Evolutionary conservation across 1,140 invertebrate species (phyloP).

Genomic region (Drosophila cardini): DNA sequence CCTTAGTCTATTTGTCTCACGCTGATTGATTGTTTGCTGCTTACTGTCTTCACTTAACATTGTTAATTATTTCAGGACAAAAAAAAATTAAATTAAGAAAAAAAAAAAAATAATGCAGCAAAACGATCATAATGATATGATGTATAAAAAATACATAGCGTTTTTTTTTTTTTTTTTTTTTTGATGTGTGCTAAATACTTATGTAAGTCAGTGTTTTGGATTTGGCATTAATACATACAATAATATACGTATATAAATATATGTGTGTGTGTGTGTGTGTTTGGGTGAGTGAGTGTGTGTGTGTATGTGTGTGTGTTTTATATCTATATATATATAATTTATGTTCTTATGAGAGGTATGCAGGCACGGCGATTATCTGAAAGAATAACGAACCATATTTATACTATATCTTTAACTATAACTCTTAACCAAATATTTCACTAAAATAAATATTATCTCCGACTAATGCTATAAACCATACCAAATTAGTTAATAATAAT

Average conservation of each 20-base stretch:
- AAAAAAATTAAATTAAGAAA: slow-evolving; percentile 25
- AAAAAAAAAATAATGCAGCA: slow-evolving; percentile 28
- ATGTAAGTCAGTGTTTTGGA: slow-evolving; percentile 65
- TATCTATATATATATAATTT: slow-evolving; percentile 18
- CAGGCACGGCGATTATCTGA: slow-evolving; percentile 79
- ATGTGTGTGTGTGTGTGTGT: slow-evolving; percentile 20
- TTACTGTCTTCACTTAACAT: slow-evolving; percentile 1
- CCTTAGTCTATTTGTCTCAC: slow-evolving; percentile 54
- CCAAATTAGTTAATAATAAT: neutral
- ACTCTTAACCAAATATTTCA: slow-evolving; percentile 27
- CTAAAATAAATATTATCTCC: neutral
- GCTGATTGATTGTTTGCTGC: slow-evolving; percentile 34
- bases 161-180: slow-evolving; percentile 28
- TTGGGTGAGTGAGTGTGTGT: slow-evolving; percentile 24
- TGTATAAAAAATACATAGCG: slow-evolving; percentile 30
- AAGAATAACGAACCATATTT: slow-evolving; percentile 76
- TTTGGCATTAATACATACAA: slow-evolving; percentile 68
- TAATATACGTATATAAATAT: slow-evolving; percentile 10
- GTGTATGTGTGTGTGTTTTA: slow-evolving; percentile 17
- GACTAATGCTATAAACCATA: neutral
- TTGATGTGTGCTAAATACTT: slow-evolving; percentile 4
- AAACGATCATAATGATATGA: slow-evolving; percentile 9
- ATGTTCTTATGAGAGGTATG: slow-evolving; percentile 73
- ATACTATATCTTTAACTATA: slow-evolving; percentile 28
- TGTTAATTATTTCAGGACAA: slow-evolving; percentile 19